Evolutionary conservation across 2,113 vertebrate species (phyloP).

Genomic region (Terrapene triunguis): DNA sequence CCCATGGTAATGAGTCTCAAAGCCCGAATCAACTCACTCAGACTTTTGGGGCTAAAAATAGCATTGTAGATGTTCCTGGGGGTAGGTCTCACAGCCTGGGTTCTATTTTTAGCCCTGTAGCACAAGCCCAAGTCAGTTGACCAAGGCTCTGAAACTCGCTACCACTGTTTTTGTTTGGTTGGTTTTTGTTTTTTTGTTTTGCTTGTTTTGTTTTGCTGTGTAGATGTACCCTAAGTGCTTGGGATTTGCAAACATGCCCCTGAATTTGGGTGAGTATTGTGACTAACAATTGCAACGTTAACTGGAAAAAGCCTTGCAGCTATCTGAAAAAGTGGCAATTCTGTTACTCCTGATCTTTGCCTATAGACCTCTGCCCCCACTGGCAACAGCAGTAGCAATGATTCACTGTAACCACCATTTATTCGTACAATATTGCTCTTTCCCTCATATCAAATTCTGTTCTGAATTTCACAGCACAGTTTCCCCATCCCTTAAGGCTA

Average conservation of each 20-base stretch:
- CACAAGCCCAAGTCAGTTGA: not conserved
- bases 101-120: not conserved
- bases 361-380: not conserved
- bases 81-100: not conserved
- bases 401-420: not conserved
- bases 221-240: not conserved
- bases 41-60: not conserved
- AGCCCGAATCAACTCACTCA: not conserved
- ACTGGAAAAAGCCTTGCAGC: constrained; percentile 25
- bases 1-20: not conserved
- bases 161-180: not conserved
- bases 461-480: not conserved
- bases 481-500: not conserved
- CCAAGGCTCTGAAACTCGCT: not conserved
- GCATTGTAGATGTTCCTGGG: not conserved
- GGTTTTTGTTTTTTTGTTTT: too few relatives aligned
- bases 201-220: not conserved
- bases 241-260: constrained; percentile 22
- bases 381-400: not conserved
- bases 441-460: not conserved
- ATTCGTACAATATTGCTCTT: not conserved
- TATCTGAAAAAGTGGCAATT: constrained; percentile 60
- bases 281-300: constrained; percentile 58
- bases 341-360: constrained; percentile 10
- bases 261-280: not conserved